Evolutionary conservation across 2,797 vertebrate genomes (phyloP), one percentile per base, ranked within the genome.

Genomic region (Enteromius trimaculatus): DNA sequence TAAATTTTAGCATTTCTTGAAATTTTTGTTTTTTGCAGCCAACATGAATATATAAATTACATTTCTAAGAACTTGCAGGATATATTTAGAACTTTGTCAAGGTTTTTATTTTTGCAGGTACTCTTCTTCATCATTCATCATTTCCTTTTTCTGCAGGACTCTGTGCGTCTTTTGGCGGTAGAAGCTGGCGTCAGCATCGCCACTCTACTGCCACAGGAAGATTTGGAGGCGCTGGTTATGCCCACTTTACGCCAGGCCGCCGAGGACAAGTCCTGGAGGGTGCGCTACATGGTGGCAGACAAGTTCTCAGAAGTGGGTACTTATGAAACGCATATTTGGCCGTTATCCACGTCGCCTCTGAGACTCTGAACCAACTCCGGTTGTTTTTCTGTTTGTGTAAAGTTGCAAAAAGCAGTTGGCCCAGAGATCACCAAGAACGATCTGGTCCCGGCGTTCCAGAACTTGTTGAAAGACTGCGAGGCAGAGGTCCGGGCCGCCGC

Each of bases 131-230:
- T 26, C 39, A 31, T 7, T 17, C 23, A 49, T 23, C 5, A 6
- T 47, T 26, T 4, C 14, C 29, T 82, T 85, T 10, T 6, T 34
- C 72, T 55, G 23, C 88, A 96, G 96, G 96, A 96, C 92, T 97
- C 97, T 3, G 97, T 97, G 84, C 95, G 96, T 6, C 93, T 98
- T 29, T 89, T 97, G 70, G 96, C 96, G 1, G 96, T 97, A 79
- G 96, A 97, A 89, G 97, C 97, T 60, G 96, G 96, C 79, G 97
- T 97, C 68, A 96, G 95, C 87, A 96, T 98, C 74, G 96, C 97
- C 74, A 96, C 95, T 31, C 92, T 97, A 85, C 91, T 97, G 86
- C 94, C 96, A 77, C 95, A 96, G 84, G 96, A 97, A 85, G 97
- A 97, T 86, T 91, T 98, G 77, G 96, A 97, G 89, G 91, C 93